Evolutionary conservation across 2,113 vertebrate species (phyloP).

Genomic region (Gopherus flavomarginatus): DNA sequence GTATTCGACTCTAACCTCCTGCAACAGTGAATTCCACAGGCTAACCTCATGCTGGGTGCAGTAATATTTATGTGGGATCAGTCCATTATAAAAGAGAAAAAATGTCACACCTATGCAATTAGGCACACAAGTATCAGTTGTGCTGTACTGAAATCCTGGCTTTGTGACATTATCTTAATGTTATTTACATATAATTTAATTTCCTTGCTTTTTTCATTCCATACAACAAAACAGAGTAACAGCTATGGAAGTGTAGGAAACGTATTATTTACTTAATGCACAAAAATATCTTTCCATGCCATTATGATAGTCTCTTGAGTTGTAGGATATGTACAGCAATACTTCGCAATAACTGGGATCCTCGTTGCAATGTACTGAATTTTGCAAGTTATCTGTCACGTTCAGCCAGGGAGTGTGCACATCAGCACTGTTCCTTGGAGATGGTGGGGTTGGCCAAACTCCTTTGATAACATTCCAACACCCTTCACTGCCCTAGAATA

Average conservation of each 20-base stretch:
- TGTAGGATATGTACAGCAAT: neutral
- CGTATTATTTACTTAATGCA: neutral
- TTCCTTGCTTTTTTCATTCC: constrained; percentile 4
- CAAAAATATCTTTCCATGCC: neutral
- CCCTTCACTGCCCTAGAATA: neutral
- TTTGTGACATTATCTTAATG: neutral
- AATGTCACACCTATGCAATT: neutral
- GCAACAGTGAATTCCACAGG: neutral
- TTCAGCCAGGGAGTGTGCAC: neutral
- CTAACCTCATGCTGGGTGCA: neutral
- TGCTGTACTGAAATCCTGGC: neutral
- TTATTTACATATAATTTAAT: neutral
- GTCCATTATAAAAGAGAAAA: neutral
- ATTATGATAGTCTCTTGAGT: neutral
- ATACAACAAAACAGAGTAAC: neutral
- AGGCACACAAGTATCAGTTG: neutral
- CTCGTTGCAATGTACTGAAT: neutral
- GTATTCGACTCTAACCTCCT: neutral
- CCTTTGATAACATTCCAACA: neutral
- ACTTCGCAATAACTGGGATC: neutral
- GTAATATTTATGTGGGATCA: neutral
- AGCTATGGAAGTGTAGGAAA: neutral
- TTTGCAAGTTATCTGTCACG: neutral
- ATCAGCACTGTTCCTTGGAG: neutral
- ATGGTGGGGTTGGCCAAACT: neutral